Percentiles rank a stretch among this genome's conserved stretches.
These are phyloP conservation scores for Seriola aureovittata DNA, from an alignment of 2,113 vertebrate species.

Conservation along the genomic window DNA sequence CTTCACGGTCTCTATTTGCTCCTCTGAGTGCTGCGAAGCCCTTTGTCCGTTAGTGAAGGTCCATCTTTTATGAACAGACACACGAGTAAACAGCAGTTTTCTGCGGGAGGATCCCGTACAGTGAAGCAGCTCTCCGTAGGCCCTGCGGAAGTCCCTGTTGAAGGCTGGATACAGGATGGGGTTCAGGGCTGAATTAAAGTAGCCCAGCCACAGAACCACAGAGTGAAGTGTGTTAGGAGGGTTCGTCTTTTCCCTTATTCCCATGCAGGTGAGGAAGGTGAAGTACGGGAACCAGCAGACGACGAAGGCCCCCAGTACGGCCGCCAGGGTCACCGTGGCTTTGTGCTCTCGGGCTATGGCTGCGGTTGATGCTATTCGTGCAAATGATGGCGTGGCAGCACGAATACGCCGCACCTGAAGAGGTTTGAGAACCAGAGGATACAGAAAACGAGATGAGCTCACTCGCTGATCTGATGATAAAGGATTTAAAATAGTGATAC, in stretches of 20 bases:
- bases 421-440: conserved; percentile 15
- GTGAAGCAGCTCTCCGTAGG: conserved; percentile 88
- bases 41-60: conserved; percentile 63
- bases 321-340: conserved; percentile 91
- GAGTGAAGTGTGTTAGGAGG: conserved; percentile 68
- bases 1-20: conserved; percentile 32
- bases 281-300: conserved; percentile 97
- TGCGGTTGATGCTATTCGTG: conserved; percentile 63
- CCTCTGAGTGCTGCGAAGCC: conserved; percentile 54
- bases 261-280: conserved; percentile 88
- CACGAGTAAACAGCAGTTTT: neutral
- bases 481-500: neutral
- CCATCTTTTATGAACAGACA: conserved; percentile 33
- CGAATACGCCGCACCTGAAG: conserved; percentile 80
- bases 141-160: conserved; percentile 92
- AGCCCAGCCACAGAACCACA: conserved; percentile 91
- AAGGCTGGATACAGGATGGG: conserved; percentile 93
- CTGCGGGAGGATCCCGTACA: conserved; percentile 70
- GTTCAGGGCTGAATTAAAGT: conserved; percentile 95
- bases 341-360: conserved; percentile 91
- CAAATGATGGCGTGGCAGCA: conserved; percentile 76
- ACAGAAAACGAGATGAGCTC: conserved; percentile 4
- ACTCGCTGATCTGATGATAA: neutral
- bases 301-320: conserved; percentile 93
- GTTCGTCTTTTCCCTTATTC: conserved; percentile 74